Base-by-base conservation (phyloP, 2,797 vertebrate species). In the Oryzias dopingdopingensis region DNA sequence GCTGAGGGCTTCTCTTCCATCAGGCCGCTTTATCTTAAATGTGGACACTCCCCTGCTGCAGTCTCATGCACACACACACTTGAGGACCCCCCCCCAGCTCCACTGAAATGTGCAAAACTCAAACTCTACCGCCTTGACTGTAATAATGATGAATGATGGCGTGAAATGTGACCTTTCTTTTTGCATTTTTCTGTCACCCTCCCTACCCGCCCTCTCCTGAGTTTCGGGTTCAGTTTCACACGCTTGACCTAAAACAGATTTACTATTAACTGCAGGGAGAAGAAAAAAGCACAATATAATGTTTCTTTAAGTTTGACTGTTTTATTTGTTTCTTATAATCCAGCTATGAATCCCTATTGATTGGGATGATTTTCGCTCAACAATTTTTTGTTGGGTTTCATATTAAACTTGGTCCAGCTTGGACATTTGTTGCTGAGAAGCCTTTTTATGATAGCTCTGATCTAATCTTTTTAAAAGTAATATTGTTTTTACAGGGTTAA, bases 71-170 rank as follows among this genome's bases (percentile, higher is more conserved):
- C 54, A 63, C 57, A 17, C 32, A 24, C 44, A 52, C 32, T 16
- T 52, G 37, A 59, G 44, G 20, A 55, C 67, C 58, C 55, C 2
- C 1, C 7, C 6, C 2, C 43, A 18, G n/a, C 7, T 7, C 55
- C 46, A 42, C 58, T 55, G 55, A 56, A 63, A 67, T 1, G 43
- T 60, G 49, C 59, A 65, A 74, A 76, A 62, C 59, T 48, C 51
- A 66, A 81, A 76, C 47, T 80, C 65, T 3, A 10, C 32, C 3
- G 32, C 32, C 32, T 37, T 37, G 32, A 37, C 32, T 81, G 65
- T 83, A 75, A 81, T 77, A 77, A 79, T 88, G 87, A 90, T 89
- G 66, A 83, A 90, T 84, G 85, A 59, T 42, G 4, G 58, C 22
- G 49, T 84, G 81, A 84, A 89, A 88, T 70, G 29, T 59, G 67